Evolutionary conservation across 64 coral and sea anemone genomes (phyloP).

Genomic region (Orbicella faveolata): DNA sequence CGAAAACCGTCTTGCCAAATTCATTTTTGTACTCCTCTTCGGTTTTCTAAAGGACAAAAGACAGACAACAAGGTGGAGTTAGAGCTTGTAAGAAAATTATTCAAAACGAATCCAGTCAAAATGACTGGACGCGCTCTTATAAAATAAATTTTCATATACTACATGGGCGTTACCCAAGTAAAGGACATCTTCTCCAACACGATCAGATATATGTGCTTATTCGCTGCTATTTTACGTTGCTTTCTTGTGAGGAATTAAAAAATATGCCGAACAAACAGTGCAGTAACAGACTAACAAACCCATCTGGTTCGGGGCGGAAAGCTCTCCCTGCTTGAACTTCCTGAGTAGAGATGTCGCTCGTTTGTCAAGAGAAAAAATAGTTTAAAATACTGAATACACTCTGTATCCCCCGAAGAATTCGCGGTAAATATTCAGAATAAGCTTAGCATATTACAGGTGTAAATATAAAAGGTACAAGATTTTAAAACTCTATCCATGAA

Average conservation of each 20-base stretch:
- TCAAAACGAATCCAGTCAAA: conserved; percentile 8
- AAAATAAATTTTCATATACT: conserved; percentile 21
- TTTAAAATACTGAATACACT: neutral
- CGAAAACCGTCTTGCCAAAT: conserved; percentile 44
- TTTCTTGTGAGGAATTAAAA: neutral
- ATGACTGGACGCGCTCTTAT: neutral
- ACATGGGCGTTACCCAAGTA: conserved; percentile 27
- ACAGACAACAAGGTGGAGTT: conserved; percentile 18
- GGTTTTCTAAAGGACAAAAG: conserved; percentile 27
- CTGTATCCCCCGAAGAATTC: neutral
- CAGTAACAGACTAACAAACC: neutral
- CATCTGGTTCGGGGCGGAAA: conserved; percentile 23
- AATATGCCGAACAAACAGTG: neutral
- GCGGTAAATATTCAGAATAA: neutral
- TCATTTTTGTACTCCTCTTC: conserved; percentile 46
- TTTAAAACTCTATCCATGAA: neutral
- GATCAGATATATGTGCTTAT: neutral
- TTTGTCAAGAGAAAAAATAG: conserved; percentile 6
- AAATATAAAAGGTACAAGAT: neutral
- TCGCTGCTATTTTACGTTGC: neutral
- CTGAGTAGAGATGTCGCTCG: conserved; percentile 23
- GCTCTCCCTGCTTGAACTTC: conserved; percentile 26
- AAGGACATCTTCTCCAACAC: neutral
- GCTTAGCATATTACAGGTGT: neutral
- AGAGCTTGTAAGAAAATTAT: conserved; percentile 5